phyloP scores from a whole-genome alignment of 1,140 invertebrate species.

The Steinernema feltiae region DNA sequence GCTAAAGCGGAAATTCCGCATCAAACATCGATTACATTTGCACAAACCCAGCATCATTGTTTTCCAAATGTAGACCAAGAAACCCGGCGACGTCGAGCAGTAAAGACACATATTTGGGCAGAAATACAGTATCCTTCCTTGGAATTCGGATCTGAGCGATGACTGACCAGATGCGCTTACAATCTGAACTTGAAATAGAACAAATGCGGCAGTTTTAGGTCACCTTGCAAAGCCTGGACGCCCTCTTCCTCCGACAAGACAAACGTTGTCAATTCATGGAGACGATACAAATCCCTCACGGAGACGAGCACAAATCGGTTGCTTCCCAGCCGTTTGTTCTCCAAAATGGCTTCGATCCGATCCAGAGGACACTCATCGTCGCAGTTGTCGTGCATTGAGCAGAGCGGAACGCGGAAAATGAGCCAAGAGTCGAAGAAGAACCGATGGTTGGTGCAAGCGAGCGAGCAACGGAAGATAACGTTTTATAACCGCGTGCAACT shows the following conservation, averaged over 20 bases:
- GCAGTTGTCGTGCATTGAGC: background rate
- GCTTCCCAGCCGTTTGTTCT: background rate
- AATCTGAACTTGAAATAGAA: background rate
- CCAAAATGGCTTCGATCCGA: background rate
- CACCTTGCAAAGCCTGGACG: background rate
- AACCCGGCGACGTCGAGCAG: background rate
- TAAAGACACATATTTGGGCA: background rate
- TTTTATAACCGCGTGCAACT: no score
- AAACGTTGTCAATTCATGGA: background rate
- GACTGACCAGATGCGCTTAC: background rate
- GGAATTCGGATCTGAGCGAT: background rate
- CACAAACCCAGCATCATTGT: background rate
- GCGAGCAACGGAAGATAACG: no score
- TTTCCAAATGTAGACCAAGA: background rate
- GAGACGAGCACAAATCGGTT: background rate
- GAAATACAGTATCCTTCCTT: background rate
- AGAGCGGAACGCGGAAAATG: no score
- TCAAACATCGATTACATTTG: background rate
- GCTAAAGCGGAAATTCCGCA: background rate
- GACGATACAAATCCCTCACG: background rate
- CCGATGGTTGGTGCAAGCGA: no score
- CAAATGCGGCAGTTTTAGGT: background rate
- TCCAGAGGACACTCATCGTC: background rate
- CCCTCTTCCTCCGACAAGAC: background rate
- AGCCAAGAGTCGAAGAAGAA: no score